phyloP scores from a whole-genome alignment of 2,797 vertebrate genomes.

The Lycodopsis pacificus region DNA sequence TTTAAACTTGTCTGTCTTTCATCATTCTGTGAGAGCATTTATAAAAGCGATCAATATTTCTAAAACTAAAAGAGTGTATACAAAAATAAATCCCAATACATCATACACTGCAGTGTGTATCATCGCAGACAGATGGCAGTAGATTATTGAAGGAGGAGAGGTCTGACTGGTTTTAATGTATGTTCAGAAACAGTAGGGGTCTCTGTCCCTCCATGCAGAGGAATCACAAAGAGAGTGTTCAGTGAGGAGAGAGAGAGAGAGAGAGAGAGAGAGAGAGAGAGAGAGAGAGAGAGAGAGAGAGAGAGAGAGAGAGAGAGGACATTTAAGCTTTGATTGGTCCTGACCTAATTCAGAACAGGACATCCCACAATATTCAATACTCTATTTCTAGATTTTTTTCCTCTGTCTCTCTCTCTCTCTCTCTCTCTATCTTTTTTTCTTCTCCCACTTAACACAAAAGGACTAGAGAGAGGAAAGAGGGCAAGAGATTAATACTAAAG shows the following conservation, averaged over 20 bases:
- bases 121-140: slow-evolving; percentile 71
- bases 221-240: slow-evolving; percentile 41
- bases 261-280: slow-evolving; percentile 1
- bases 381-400: slow-evolving; percentile 47
- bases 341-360: slow-evolving; percentile 86
- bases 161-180: background rate
- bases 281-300: background rate
- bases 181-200: slow-evolving; percentile 73
- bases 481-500: slow-evolving; percentile 77
- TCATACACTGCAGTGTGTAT: background rate
- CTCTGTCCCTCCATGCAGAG: slow-evolving; percentile 79
- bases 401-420: slow-evolving; percentile 17
- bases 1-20: background rate
- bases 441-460: slow-evolving; percentile 63
- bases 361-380: slow-evolving; percentile 81
- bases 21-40: background rate
- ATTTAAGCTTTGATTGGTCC: slow-evolving; percentile 83
- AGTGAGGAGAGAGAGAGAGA: slow-evolving; percentile 10
- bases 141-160: slow-evolving; percentile 22
- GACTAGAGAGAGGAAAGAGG: slow-evolving; percentile 74
- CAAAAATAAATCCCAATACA: background rate
- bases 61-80: background rate
- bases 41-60: background rate
- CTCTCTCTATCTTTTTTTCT: slow-evolving; percentile 12
- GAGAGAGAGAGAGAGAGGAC: slow-evolving; percentile 39